Conservation (phyloP, 2,797 vertebrate species). For the Smutsia gigantea region DNA sequence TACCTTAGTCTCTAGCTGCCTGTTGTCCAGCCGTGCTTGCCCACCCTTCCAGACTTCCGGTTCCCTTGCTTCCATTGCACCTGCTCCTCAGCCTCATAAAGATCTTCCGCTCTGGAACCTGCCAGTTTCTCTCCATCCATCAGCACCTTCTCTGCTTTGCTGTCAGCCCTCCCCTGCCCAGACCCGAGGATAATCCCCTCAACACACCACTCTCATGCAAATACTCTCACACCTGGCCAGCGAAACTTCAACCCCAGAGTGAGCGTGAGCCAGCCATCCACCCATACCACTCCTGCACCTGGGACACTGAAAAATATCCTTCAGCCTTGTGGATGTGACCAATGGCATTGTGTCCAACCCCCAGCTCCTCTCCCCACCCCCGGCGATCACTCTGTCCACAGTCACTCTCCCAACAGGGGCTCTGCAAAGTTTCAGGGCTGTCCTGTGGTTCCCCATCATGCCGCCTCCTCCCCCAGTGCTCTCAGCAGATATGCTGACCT, state of each 20-base stretch:
- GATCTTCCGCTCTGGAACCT: neutral
- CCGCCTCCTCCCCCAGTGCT: neutral
- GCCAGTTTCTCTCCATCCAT: neutral
- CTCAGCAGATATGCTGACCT: neutral
- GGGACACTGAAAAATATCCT: neutral
- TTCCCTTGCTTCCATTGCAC: too few species aligned
- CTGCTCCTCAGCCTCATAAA: neutral
- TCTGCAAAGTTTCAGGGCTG: neutral
- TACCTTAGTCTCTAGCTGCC: neutral
- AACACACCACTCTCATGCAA: neutral
- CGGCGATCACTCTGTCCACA: fast-evolving
- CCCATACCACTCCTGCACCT: too few species aligned
- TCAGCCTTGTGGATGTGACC: fast-evolving
- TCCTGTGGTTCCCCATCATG: neutral
- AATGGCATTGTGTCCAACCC: fast-evolving
- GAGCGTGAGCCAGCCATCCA: neutral
- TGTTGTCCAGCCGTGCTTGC: fast-evolving
- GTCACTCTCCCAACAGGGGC: neutral
- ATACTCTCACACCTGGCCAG: neutral
- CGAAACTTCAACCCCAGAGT: neutral
- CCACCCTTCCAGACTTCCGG: neutral
- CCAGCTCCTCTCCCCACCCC: fast-evolving
- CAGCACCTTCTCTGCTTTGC: neutral
- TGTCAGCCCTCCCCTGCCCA: neutral
- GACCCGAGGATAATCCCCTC: neutral